Base-by-base conservation (phyloP, 2,797 vertebrate species). In the Harpagifer antarcticus region DNA sequence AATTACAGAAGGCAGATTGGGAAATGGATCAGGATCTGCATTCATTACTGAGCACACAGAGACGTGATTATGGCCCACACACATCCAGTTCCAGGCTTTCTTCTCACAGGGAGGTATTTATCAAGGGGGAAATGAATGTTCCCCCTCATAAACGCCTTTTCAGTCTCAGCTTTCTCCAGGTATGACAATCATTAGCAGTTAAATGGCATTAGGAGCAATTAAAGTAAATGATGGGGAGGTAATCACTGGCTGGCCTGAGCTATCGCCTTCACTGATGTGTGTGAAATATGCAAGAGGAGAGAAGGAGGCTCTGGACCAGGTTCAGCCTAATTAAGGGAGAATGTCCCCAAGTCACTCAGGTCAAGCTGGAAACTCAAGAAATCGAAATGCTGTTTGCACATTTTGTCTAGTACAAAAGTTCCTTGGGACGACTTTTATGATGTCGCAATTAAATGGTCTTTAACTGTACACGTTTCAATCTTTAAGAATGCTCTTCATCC, bases 161-260 rank as follows among this genome's bases (percentile, higher is more conserved):
- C 79, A 77, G 88, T 87, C 91, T 69, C 44, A 64, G 79, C 72
- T 74, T 86, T 83, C 66, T 78, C 23, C 61, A 14, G 76, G 64
- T 86, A 82, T 82, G 89, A 89, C 85, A 86, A 63, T 72, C 84
- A 87, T 90, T 87, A 88, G 84, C 58, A 72, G 83, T 86, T 86
- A 91, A 89, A 90, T 88, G 74, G 83, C 81, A 83, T 91, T 85
- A 75, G 72, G 70, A 68, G 82, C 86, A 92, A 93, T 94, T 91
- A 91, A 89, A 83, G 74, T 84, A 87, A 92, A 88, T 76, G 50
- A 81, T 68, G 50, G 73, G 71, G 69, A 84, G 86, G 92, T 90
- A 88, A 92, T 93, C 53, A 65, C 20, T 20, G 44, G 66, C 33
- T 68, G 83, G 64, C 76, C 76, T 69, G 73, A 88, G 86, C 71